Percentiles rank a stretch among this genome's conserved stretches.
phyloP scores from a whole-genome alignment of 2,888 invertebrate genomes.

The Cheiracanthium punctorium region DNA sequence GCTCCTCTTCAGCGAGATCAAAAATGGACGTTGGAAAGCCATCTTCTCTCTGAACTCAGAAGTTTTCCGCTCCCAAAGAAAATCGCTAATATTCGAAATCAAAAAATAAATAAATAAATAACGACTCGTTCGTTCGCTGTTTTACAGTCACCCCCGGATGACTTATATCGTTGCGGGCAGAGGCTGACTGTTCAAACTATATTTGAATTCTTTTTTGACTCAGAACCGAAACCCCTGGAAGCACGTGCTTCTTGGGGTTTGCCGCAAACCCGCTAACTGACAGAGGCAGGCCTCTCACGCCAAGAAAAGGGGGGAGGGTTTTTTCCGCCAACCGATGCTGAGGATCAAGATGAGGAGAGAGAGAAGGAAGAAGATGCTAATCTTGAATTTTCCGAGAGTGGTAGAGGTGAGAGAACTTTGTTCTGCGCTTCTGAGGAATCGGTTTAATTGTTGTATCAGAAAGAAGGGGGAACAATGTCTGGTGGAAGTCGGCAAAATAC shows the following conservation, averaged over 20 bases:
- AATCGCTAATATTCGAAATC: slow-evolving; percentile 12
- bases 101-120: slow-evolving; percentile 32
- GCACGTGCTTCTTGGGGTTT: slow-evolving; percentile 61
- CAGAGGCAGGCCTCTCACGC: slow-evolving; percentile 17
- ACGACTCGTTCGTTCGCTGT: slow-evolving; percentile 35
- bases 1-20: slow-evolving; percentile 67
- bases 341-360: too few relatives aligned
- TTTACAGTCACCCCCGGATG: slow-evolving; percentile 45
- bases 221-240: slow-evolving; percentile 42
- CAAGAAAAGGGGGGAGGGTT: slow-evolving; percentile 20
- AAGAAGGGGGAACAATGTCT: too few relatives aligned
- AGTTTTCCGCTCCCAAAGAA: neutral
- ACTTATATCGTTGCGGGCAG: slow-evolving; percentile 37
- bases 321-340: too few relatives aligned
- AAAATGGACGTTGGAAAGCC: slow-evolving; percentile 70
- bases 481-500: too few relatives aligned
- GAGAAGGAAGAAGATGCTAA: too few relatives aligned
- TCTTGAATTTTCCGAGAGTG: too few relatives aligned
- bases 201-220: slow-evolving; percentile 60
- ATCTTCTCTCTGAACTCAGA: slow-evolving; percentile 20
- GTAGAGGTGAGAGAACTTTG: too few relatives aligned
- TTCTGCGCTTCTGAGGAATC: too few relatives aligned
- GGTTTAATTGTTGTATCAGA: too few relatives aligned
- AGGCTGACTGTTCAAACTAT: slow-evolving; percentile 62
- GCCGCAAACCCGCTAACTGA: neutral